Percentiles rank a stretch among this genome's conserved stretches.
phyloP scores from a whole-genome alignment of 2,113 vertebrate species.

The Petrocephalus zakoni region DNA sequence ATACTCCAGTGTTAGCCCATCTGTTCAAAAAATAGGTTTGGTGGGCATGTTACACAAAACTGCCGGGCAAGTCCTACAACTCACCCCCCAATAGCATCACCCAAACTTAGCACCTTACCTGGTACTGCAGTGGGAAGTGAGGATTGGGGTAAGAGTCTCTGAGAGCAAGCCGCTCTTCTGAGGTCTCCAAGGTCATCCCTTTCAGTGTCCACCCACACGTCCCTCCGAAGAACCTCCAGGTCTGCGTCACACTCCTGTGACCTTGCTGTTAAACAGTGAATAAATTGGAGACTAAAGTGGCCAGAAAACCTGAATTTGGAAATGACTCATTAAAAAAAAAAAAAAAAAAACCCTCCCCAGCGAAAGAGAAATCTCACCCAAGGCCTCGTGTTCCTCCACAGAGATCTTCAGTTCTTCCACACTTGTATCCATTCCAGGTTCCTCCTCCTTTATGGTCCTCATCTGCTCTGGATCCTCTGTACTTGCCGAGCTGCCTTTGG shows the following conservation, averaged over 20 bases:
- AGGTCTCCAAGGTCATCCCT: constrained; percentile 33
- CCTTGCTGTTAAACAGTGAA: constrained; percentile 20
- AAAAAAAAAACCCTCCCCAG: too few relatives aligned
- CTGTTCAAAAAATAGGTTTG: constrained; percentile 43
- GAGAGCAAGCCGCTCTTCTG: constrained; percentile 29
- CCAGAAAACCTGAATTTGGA: not conserved
- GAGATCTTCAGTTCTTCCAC: constrained; percentile 63
- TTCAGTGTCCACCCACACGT: constrained; percentile 44
- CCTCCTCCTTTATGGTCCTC: constrained; percentile 59
- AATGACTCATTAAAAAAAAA: not conserved
- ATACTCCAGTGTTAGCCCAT: constrained; percentile 55
- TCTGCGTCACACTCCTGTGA: constrained; percentile 34
- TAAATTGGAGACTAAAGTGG: not conserved
- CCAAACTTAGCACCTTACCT: constrained; percentile 39
- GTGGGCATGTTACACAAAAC: not conserved
- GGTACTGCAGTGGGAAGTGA: constrained; percentile 33
- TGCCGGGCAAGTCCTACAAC: not conserved
- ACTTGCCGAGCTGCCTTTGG: constrained; percentile 13
- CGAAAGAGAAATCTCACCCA: constrained; percentile 18
- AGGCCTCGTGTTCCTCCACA: constrained; percentile 44
- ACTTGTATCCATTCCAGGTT: constrained; percentile 56
- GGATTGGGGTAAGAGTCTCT: constrained; percentile 29
- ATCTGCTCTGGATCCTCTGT: constrained; percentile 62
- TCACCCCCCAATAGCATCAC: not conserved
- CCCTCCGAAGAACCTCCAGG: constrained; percentile 65